Conservation (phyloP, 2,797 vertebrate genomes). For the Cuniculus paca region DNA sequence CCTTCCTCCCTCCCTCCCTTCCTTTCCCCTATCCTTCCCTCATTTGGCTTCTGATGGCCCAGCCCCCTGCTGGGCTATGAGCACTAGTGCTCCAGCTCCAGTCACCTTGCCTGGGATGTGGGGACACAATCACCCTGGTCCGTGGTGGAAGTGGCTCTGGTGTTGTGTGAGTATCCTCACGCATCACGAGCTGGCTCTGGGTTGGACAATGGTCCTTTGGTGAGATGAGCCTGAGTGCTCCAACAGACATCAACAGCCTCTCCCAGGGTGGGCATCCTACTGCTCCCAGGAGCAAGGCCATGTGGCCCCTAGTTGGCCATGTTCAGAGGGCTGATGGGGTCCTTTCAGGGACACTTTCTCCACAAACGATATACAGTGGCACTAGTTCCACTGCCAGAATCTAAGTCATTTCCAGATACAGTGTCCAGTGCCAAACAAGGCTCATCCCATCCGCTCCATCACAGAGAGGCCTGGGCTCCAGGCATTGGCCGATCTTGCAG, state of each 20-base stretch:
- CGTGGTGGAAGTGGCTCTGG: background rate
- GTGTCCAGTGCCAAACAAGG: conserved; percentile 73
- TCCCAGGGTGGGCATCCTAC: background rate
- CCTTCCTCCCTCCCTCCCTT: background rate
- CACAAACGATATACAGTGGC: conserved; percentile 72
- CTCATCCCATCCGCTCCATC: conserved; percentile 85
- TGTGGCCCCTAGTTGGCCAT: background rate
- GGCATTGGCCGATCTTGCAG: conserved; percentile 84
- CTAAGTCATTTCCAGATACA: conserved; percentile 82
- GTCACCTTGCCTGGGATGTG: background rate
- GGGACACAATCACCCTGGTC: background rate
- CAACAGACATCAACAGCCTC: background rate
- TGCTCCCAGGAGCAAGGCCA: background rate
- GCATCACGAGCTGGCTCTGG: background rate
- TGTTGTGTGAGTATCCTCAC: background rate
- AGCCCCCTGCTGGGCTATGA: background rate
- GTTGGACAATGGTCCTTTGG: background rate
- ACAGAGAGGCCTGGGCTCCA: conserved; percentile 76
- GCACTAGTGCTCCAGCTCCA: rapidly evolving
- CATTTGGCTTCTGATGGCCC: background rate
- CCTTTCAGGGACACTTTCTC: conserved; percentile 79
- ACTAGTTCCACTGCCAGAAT: conserved; percentile 10
- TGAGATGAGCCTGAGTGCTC: background rate
- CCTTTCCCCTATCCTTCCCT: no score
- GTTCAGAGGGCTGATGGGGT: conserved; percentile 69